Conservation (phyloP, 2,797 vertebrate species). For the Coilia nasus region DNA sequence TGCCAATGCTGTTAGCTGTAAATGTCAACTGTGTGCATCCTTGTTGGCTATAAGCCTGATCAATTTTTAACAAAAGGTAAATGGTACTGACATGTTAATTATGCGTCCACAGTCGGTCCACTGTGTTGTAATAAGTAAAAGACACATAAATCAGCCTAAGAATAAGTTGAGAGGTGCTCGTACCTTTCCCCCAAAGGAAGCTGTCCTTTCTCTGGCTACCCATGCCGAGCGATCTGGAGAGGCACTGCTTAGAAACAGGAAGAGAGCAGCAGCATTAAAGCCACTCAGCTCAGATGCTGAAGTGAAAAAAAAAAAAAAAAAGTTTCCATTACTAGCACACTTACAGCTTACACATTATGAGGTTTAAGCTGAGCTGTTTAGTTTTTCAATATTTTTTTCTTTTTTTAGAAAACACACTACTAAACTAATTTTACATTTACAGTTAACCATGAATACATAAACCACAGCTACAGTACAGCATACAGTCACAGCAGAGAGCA, state of each 20-base stretch:
- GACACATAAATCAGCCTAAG: neutral
- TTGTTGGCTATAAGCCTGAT: too few species aligned
- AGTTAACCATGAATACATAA: too few species aligned
- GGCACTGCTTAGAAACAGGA: constrained; percentile 62
- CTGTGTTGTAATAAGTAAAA: too few species aligned
- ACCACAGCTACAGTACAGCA: too few species aligned
- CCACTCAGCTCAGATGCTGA: constrained; percentile 11
- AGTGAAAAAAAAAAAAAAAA: constrained; percentile 9
- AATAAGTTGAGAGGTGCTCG: neutral
- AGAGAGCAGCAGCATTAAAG: constrained; percentile 40
- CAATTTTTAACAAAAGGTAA: too few species aligned
- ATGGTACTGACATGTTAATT: too few species aligned
- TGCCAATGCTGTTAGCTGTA: too few species aligned
- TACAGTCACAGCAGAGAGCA: too few species aligned
- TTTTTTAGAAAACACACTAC: too few species aligned
- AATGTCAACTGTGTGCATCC: too few species aligned
- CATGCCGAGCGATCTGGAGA: constrained; percentile 63
- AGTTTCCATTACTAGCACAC: neutral
- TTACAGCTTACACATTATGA: neutral
- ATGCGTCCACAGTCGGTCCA: too few species aligned
- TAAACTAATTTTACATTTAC: too few species aligned
- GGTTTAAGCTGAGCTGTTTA: neutral
- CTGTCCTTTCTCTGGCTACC: constrained; percentile 74
- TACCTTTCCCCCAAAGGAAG: constrained; percentile 81
- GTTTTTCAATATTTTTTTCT: neutral